Evolutionary conservation across 2,113 vertebrate species (phyloP).

Genomic region (Pterocles gutturalis): DNA sequence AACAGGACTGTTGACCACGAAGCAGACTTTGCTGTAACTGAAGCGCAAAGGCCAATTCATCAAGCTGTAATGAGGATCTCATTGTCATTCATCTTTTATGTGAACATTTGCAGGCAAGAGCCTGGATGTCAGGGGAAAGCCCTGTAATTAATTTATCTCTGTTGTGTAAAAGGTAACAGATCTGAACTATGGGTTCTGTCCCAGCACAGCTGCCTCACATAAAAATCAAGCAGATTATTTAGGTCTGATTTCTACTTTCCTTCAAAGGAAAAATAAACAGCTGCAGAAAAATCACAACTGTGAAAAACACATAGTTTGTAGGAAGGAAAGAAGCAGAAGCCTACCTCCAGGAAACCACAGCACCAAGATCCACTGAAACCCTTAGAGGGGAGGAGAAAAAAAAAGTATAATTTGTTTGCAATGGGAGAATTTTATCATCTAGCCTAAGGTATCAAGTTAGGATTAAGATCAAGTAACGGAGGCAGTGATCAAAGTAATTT

Average conservation of each 20-base stretch:
- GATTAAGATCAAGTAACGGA: neutral
- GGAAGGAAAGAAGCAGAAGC: neutral
- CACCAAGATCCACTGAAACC: neutral
- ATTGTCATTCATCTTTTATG: constrained; percentile 63
- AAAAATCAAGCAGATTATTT: constrained; percentile 24
- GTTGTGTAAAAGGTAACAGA: constrained; percentile 47
- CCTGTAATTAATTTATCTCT: constrained; percentile 63
- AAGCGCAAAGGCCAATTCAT: constrained; percentile 61
- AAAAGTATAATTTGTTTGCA: neutral
- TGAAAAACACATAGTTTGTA: neutral
- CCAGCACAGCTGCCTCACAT: constrained; percentile 30
- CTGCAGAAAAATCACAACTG: neutral
- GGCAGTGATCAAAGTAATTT: neutral
- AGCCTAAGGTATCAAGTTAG: neutral
- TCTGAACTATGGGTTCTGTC: constrained; percentile 21
- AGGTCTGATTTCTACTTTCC: neutral
- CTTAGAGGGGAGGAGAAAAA: rapidly evolving
- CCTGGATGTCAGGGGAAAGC: constrained; percentile 42
- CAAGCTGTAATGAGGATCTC: constrained; percentile 53
- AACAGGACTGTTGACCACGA: constrained; percentile 35
- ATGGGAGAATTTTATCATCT: neutral
- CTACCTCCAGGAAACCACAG: neutral
- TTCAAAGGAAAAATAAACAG: neutral
- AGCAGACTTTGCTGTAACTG: constrained; percentile 22
- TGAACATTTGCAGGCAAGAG: constrained; percentile 44